Conservation (phyloP, 1,140 invertebrate species). For the Lordiphosa clarofinis region DNA sequence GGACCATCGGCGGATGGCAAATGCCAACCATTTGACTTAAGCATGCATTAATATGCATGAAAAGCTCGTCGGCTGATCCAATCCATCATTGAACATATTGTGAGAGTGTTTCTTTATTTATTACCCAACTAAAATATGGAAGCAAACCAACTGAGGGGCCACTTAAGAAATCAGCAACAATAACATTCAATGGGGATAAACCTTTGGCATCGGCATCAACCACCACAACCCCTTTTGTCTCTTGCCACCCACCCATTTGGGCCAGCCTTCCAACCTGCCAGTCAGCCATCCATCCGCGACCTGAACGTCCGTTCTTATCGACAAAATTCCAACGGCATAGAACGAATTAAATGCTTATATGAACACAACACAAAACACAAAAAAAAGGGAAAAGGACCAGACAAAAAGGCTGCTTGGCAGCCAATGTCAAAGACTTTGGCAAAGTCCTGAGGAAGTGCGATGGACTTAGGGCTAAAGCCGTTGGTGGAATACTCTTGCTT, state of each 20-base stretch:
- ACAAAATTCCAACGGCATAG: constrained; percentile 46
- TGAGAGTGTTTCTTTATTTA: constrained; percentile 44
- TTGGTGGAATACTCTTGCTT: constrained; percentile 17
- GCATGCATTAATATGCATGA: constrained; percentile 29
- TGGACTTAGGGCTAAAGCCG: constrained; percentile 3
- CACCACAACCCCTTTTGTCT: constrained; percentile 33
- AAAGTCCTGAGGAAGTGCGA: constrained; percentile 20
- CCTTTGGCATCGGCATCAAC: neutral
- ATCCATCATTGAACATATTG: constrained; percentile 41
- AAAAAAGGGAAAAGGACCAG: constrained; percentile 28
- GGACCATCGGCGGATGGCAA: too few species aligned
- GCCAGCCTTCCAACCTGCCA: constrained; percentile 14
- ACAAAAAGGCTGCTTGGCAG: constrained; percentile 16
- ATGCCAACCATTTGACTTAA: too few species aligned
- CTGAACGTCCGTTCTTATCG: constrained; percentile 38
- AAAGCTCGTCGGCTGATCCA: constrained; percentile 31
- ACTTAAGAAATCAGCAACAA: constrained; percentile 63
- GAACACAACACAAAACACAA: constrained; percentile 4
- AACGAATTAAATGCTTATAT: constrained; percentile 57
- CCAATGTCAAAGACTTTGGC: constrained; percentile 51
- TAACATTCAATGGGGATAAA: constrained; percentile 41
- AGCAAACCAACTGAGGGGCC: constrained; percentile 23
- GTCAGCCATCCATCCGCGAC: constrained; percentile 25
- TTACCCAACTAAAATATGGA: constrained; percentile 40
- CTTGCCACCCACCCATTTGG: constrained; percentile 1